Conservation (phyloP, 2,888 invertebrate species). For the Cheilosia vernalis region DNA sequence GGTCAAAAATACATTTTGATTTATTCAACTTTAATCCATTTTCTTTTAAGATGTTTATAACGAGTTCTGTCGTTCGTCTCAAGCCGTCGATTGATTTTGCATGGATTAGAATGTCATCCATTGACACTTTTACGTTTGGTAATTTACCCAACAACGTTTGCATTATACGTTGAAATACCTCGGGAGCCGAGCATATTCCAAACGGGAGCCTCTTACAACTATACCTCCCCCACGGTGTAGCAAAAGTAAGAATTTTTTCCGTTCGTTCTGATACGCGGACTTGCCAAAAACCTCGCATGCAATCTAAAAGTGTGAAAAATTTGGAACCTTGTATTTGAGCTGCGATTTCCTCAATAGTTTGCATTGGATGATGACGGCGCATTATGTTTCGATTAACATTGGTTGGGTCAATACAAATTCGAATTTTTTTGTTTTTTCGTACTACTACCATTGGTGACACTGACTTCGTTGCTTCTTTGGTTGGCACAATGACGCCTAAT, state of each 20-base stretch:
- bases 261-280: background rate
- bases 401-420: slow-evolving; percentile 8
- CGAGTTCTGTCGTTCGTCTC: background rate
- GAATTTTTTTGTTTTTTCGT: slow-evolving; percentile 18
- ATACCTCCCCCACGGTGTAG: background rate
- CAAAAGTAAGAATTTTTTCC: background rate
- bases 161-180: too few relatives aligned
- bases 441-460: slow-evolving; percentile 11
- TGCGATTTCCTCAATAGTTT: too few relatives aligned
- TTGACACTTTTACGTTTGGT: background rate
- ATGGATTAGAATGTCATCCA: background rate
- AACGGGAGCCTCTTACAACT: background rate
- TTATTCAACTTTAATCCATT: background rate
- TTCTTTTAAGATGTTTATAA: background rate
- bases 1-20: too few relatives aligned
- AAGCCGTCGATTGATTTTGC: background rate
- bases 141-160: background rate
- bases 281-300: background rate
- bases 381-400: too few relatives aligned
- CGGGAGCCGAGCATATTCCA: too few relatives aligned
- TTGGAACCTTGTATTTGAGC: too few relatives aligned
- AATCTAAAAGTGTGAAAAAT: too few relatives aligned
- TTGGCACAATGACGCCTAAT: background rate
- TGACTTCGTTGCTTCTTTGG: background rate
- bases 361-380: too few relatives aligned